phyloP scores from a whole-genome alignment of 1,140 invertebrate species.

The Brachionus paranguensis region DNA sequence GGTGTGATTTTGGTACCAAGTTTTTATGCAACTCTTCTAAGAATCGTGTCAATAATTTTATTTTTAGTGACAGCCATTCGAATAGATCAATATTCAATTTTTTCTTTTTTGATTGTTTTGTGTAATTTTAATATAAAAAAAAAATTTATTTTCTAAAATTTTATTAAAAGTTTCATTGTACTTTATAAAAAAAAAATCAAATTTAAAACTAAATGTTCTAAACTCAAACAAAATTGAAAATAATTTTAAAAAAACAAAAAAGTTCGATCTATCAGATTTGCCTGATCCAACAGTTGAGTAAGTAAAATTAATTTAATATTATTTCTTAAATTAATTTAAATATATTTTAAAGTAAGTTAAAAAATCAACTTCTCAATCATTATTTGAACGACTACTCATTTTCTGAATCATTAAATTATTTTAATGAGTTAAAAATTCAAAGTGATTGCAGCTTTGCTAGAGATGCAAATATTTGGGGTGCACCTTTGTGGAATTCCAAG shows the following conservation, averaged over 20 bases:
- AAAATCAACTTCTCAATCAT: conserved; percentile 4
- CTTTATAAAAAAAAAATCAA: not conserved
- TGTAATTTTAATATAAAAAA: not conserved
- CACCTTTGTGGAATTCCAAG: conserved; percentile 42
- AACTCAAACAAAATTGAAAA: not conserved
- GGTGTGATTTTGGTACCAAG: not conserved
- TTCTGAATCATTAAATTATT: conserved; percentile 41
- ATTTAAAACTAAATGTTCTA: not conserved
- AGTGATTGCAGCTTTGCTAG: conserved; percentile 50
- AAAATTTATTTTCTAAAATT: not conserved
- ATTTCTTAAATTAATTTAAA: not conserved
- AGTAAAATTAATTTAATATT: not conserved
- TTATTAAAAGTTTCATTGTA: conserved; percentile 2
- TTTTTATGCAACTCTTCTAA: not conserved
- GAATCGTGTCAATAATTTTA: not conserved
- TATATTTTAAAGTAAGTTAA: not conserved
- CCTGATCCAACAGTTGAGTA: not conserved
- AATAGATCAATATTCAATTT: not conserved
- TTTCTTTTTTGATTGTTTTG: not conserved
- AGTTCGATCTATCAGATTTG: not conserved
- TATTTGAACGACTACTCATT: not conserved
- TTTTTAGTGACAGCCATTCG: not conserved
- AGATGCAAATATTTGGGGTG: conserved; percentile 47
- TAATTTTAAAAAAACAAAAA: not conserved
- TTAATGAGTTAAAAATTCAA: conserved; percentile 44